These are phyloP conservation scores for Nannobrachium achirus DNA, from an alignment of 2,113 vertebrate species.

Conservation along the genomic window DNA sequence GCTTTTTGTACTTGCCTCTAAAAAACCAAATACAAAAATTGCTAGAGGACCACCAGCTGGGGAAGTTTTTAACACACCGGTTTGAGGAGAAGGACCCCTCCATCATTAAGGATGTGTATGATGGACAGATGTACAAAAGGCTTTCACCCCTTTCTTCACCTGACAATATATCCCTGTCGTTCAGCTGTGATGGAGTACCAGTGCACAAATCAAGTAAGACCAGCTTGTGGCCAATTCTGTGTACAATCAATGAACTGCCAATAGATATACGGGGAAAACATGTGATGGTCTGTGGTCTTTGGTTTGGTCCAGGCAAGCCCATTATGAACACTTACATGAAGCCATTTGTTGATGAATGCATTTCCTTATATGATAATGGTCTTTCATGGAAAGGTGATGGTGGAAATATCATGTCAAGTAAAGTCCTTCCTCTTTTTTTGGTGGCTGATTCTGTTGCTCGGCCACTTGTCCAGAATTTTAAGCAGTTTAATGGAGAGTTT, in stretches of 20 bases:
- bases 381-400: neutral
- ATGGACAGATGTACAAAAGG: too few relatives aligned
- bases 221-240: neutral
- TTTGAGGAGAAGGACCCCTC: too few relatives aligned
- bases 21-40: too few relatives aligned
- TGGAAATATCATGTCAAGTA: too few relatives aligned
- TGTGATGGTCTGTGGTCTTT: neutral
- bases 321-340: neutral
- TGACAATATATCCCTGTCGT: neutral
- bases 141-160: too few relatives aligned
- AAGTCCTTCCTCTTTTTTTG: neutral
- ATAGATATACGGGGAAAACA: neutral
- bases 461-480: neutral
- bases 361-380: neutral
- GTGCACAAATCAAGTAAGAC: neutral
- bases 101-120: too few relatives aligned
- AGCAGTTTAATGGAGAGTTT: conserved; percentile 1
- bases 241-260: neutral
- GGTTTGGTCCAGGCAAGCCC: neutral
- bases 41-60: too few relatives aligned
- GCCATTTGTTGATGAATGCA: neutral
- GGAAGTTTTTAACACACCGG: too few relatives aligned
- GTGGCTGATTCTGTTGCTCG: neutral
- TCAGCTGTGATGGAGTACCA: neutral
- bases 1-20: too few relatives aligned